phyloP scores from a whole-genome alignment of 2,797 vertebrate genomes.

The Anguilla pacifica region DNA sequence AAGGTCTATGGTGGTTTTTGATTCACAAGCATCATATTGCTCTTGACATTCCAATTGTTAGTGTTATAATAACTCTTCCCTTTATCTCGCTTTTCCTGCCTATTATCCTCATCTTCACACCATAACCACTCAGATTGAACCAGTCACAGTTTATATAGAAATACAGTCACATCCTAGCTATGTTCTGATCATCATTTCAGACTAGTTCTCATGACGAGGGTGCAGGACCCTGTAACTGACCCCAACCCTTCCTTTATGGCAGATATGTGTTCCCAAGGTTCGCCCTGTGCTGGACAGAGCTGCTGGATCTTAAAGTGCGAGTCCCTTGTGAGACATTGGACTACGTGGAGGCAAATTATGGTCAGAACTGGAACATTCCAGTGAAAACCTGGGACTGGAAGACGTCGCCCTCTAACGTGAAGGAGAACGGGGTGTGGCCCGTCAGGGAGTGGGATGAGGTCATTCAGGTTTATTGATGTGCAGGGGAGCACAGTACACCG shows the following conservation, averaged over 20 bases:
- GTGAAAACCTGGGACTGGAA: constrained; percentile 93
- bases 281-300: constrained; percentile 88
- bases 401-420: constrained; percentile 85
- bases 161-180: neutral
- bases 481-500: neutral
- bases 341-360: constrained; percentile 90
- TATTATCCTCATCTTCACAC: neutral
- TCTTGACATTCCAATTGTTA: neutral
- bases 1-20: neutral
- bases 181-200: neutral
- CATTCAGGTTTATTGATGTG: constrained; percentile 83
- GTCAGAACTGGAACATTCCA: constrained; percentile 83
- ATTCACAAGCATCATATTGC: neutral
- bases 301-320: constrained; percentile 84
- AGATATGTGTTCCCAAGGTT: constrained; percentile 84
- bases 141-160: neutral
- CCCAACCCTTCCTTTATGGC: neutral
- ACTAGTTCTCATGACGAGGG: too few species aligned
- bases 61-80: neutral
- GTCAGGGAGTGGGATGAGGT: constrained; percentile 83
- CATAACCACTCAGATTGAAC: neutral
- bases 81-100: neutral
- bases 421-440: constrained; percentile 88
- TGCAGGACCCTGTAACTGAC: neutral
- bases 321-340: constrained; percentile 88